Percentiles rank a stretch among this genome's conserved stretches.
Conservation (phyloP, 1,140 invertebrate species). For the Bombus fervidus region DNA sequence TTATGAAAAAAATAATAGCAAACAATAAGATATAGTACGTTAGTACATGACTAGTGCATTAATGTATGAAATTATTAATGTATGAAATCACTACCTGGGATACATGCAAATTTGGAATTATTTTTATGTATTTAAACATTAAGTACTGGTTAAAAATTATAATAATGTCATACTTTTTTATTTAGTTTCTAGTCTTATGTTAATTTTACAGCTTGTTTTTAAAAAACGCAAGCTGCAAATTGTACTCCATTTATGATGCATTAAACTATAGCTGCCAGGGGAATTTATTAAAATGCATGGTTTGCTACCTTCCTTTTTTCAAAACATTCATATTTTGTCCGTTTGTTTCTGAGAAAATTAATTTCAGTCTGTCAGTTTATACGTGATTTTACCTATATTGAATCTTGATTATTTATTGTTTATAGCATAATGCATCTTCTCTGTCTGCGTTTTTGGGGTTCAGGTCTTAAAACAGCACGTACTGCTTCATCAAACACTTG, state of each 20-base stretch:
- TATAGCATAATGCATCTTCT: slow-evolving; percentile 95
- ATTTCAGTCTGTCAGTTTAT: slow-evolving; percentile 63
- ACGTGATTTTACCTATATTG: slow-evolving; percentile 58
- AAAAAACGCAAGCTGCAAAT: slow-evolving; percentile 57
- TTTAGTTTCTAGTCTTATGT: slow-evolving; percentile 60
- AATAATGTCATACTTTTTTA: slow-evolving; percentile 51
- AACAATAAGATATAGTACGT: slow-evolving; percentile 32
- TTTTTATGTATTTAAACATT: slow-evolving; percentile 13
- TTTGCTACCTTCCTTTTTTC: slow-evolving; percentile 43
- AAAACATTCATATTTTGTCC: slow-evolving; percentile 54
- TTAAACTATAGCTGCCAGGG: slow-evolving; percentile 68
- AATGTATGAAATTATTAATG: slow-evolving; percentile 39
- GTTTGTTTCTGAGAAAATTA: slow-evolving; percentile 49
- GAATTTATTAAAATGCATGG: slow-evolving; percentile 58
- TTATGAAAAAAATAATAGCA: slow-evolving; percentile 28
- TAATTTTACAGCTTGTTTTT: slow-evolving; percentile 43
- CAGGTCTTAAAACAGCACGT: slow-evolving; percentile 95
- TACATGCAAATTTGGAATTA: slow-evolving; percentile 30
- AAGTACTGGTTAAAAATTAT: slow-evolving; percentile 55
- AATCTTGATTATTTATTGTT: slow-evolving; percentile 71
- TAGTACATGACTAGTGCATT: slow-evolving; percentile 38
- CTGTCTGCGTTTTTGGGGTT: slow-evolving; percentile 95
- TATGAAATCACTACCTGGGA: slow-evolving; percentile 13
- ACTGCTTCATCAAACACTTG: slow-evolving; percentile 99
- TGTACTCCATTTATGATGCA: slow-evolving; percentile 67